Evolutionary conservation across 2,797 vertebrate species (phyloP).

Genomic region (Thamnophis elegans): DNA sequence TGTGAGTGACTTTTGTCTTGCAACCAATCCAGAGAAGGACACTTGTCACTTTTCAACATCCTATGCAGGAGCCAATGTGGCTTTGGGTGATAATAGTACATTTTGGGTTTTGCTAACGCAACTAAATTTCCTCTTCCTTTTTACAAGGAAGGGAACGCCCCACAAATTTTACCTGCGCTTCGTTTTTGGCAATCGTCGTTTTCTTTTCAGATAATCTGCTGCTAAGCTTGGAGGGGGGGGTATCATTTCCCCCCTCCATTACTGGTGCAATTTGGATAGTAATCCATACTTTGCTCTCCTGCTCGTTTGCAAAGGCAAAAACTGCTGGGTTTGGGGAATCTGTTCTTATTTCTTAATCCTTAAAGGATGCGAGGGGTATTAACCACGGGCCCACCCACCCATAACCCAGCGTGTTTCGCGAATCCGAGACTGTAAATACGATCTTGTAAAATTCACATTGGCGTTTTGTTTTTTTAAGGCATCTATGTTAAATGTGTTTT

Average conservation of each 20-base stretch:
- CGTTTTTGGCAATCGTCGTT: neutral
- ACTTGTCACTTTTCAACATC: neutral
- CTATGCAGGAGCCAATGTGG: neutral
- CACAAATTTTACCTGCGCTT: neutral
- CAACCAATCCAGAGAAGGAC: neutral
- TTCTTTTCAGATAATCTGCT: neutral
- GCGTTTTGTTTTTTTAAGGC: neutral
- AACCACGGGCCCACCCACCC: neutral
- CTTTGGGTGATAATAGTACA: neutral
- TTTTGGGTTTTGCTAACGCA: slow-evolving; percentile 33
- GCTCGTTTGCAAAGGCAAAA: neutral
- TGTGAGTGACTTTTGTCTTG: neutral
- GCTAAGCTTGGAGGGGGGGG: neutral
- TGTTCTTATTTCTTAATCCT: slow-evolving; percentile 20
- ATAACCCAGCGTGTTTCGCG: neutral
- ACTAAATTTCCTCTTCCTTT: neutral
- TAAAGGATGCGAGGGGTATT: slow-evolving; percentile 32
- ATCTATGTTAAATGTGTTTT: neutral
- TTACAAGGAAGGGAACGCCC: neutral
- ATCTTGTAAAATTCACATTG: neutral
- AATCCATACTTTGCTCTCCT: neutral
- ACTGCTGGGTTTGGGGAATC: slow-evolving; percentile 12
- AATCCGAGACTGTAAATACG: slow-evolving; percentile 6
- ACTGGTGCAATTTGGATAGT: neutral
- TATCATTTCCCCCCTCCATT: neutral